phyloP scores from a whole-genome alignment of 2,113 vertebrate species.

The Phrynosoma platyrhinos region DNA sequence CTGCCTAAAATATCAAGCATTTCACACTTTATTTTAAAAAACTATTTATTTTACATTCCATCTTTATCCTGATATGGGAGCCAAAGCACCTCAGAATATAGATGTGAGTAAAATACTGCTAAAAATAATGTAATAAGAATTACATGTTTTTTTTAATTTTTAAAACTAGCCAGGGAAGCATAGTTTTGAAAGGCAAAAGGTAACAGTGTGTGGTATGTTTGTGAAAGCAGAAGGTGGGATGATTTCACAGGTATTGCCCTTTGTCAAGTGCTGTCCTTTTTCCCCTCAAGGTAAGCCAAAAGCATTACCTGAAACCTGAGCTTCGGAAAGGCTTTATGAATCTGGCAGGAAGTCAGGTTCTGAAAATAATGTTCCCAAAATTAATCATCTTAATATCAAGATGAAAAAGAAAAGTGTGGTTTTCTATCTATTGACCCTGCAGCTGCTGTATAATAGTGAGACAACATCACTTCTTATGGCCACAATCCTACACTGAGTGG shows the following conservation, averaged over 20 bases:
- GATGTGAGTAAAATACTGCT: too few relatives aligned
- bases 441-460: neutral
- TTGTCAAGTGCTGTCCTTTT: neutral
- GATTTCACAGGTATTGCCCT: neutral
- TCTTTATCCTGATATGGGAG: too few relatives aligned
- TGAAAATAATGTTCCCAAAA: too few relatives aligned
- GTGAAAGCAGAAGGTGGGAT: neutral
- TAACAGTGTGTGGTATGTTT: neutral
- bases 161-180: neutral
- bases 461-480: neutral
- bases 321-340: too few relatives aligned
- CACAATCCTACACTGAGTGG: neutral
- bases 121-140: too few relatives aligned
- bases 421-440: neutral
- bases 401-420: neutral
- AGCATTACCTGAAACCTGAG: too few relatives aligned
- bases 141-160: rapidly evolving
- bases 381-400: too few relatives aligned
- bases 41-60: too few relatives aligned
- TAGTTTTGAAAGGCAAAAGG: slow-evolving; percentile 39
- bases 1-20: neutral
- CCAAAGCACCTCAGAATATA: too few relatives aligned
- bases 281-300: too few relatives aligned
- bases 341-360: too few relatives aligned
- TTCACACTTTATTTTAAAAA: neutral